These are phyloP conservation scores for Pristionchus entomophagus DNA, from an alignment of 2,888 invertebrate genomes.

Conservation along the genomic window DNA sequence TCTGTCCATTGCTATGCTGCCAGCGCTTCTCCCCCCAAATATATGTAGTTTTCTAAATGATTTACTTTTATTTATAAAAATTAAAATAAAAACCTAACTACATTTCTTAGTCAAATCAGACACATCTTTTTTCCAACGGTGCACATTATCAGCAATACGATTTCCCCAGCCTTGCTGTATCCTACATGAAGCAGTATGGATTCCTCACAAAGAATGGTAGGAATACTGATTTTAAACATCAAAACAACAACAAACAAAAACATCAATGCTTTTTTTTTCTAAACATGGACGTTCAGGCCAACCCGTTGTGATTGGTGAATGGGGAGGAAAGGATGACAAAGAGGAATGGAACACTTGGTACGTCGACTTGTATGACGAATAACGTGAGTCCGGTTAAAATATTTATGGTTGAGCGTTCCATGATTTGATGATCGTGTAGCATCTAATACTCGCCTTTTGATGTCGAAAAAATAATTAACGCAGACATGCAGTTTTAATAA, in stretches of 20 bases:
- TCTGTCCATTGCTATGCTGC: conserved; percentile 43
- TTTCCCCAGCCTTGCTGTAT: not conserved
- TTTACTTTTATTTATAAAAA: not conserved
- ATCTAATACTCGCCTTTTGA: too few species aligned
- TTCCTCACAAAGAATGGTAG: not conserved
- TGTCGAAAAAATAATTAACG: too few species aligned
- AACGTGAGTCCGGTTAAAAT: not conserved
- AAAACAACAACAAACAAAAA: too few species aligned
- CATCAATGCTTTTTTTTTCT: too few species aligned
- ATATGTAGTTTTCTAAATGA: not conserved
- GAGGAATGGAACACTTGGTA: not conserved
- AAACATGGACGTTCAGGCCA: not conserved
- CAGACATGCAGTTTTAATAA: not conserved
- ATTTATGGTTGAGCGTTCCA: too few species aligned
- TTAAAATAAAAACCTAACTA: not conserved
- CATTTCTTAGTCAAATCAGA: not conserved
- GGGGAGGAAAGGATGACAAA: not conserved
- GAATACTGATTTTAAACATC: not conserved
- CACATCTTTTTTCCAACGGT: not conserved
- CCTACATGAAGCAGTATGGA: conserved; percentile 25
- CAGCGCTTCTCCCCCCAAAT: not conserved
- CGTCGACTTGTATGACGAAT: not conserved
- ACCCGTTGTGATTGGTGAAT: not conserved
- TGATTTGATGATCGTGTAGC: too few species aligned
- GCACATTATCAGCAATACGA: not conserved